Evolutionary conservation across 2,888 invertebrate species (phyloP).

Genomic region (Limnephilus rhombicus): DNA sequence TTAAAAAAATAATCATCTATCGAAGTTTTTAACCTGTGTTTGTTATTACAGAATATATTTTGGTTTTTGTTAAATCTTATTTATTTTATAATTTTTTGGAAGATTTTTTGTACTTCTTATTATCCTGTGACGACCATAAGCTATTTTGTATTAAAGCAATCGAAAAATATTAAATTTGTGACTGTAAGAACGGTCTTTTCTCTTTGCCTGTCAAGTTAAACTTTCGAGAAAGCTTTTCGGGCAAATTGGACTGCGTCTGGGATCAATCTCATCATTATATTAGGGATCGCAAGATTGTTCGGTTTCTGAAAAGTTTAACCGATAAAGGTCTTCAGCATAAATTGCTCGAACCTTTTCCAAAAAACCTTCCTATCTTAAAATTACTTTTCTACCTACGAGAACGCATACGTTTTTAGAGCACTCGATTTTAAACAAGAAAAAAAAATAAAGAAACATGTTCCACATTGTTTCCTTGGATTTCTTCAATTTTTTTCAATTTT

Average conservation of each 20-base stretch:
- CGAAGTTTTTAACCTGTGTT: too few relatives aligned
- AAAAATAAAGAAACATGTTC: neutral
- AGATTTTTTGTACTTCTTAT: too few relatives aligned
- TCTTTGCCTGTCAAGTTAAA: neutral
- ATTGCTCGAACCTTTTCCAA: neutral
- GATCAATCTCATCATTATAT: neutral
- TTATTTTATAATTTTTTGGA: neutral
- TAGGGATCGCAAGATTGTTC: neutral
- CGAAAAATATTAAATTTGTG: neutral
- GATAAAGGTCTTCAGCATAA: neutral
- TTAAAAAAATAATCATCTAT: too few relatives aligned
- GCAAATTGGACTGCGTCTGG: neutral
- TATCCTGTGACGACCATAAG: neutral
- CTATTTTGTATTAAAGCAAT: neutral
- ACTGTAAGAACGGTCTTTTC: neutral
- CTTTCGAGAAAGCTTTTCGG: neutral
- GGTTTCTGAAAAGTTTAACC: neutral
- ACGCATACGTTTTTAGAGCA: neutral
- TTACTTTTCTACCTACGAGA: neutral
- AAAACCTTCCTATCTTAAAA: neutral
- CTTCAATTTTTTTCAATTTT: neutral
- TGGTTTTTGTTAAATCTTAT: neutral
- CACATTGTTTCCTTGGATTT: neutral
- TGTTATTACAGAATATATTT: too few relatives aligned
- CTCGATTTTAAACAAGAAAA: neutral